Evolutionary conservation across 2,113 vertebrate genomes (phyloP).

Genomic region (Mus pahari): DNA sequence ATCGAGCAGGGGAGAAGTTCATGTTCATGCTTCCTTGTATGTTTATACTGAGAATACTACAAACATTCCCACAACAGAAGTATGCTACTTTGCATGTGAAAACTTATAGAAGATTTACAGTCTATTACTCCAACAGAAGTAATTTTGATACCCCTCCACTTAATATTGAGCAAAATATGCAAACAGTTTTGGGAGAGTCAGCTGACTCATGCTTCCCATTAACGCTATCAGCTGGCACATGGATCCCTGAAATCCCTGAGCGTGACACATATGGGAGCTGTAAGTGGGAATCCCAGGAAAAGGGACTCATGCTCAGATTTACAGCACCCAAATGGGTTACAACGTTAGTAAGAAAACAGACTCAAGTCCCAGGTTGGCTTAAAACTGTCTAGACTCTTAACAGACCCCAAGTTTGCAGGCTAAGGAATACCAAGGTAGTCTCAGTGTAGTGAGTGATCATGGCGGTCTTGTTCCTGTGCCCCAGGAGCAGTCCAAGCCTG

Average conservation of each 20-base stretch:
- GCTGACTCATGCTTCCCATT: not conserved
- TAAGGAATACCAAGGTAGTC: not conserved
- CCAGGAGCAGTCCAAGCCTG: too few relatives aligned
- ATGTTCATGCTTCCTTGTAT: too few relatives aligned
- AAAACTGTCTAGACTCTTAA: not conserved
- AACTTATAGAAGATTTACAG: not conserved
- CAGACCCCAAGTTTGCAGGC: not conserved
- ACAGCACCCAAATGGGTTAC: not conserved
- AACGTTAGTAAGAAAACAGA: not conserved
- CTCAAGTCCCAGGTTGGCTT: too few relatives aligned
- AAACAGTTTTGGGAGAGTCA: not conserved
- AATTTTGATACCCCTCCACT: too few relatives aligned
- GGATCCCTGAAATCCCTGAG: not conserved
- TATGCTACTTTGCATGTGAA: not conserved
- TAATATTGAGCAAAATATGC: fast-evolving
- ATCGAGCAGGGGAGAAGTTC: not conserved
- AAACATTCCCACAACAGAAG: not conserved
- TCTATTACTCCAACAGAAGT: not conserved
- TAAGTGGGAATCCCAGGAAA: not conserved
- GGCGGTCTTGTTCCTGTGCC: too few relatives aligned
- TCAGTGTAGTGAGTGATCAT: too few relatives aligned
- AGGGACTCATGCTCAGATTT: not conserved
- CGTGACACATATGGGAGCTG: not conserved
- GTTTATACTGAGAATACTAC: not conserved
- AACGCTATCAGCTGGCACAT: not conserved